phyloP scores from a whole-genome alignment of 2,797 vertebrate genomes.

The Fratercula arctica region DNA sequence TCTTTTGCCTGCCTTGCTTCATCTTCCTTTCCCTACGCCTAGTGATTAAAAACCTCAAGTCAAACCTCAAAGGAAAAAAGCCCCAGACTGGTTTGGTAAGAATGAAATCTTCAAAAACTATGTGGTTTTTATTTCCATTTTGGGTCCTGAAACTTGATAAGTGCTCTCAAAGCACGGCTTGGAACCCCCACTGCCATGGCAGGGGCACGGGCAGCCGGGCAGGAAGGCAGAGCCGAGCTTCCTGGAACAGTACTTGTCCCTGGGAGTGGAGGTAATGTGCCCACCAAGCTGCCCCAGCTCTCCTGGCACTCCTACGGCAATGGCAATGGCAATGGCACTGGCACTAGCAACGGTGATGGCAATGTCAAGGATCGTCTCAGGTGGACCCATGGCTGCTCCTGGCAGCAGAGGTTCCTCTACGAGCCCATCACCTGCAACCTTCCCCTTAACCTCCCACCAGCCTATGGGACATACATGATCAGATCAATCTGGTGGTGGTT shows the following conservation, averaged over 20 bases:
- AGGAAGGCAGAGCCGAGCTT: not conserved
- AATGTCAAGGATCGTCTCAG: accelerated
- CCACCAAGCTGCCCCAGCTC: not conserved
- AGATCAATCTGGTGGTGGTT: not conserved
- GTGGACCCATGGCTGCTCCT: not conserved
- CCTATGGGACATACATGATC: not conserved
- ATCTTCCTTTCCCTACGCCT: not conserved
- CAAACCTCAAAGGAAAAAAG: not conserved
- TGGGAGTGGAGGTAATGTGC: accelerated
- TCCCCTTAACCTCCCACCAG: not conserved
- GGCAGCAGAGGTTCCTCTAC: not conserved
- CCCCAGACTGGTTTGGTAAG: not conserved
- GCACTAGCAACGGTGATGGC: not conserved
- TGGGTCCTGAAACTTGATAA: not conserved
- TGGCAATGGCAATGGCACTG: not conserved
- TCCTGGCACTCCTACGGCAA: not conserved
- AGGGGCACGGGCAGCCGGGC: accelerated
- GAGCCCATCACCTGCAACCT: not conserved
- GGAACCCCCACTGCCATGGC: accelerated
- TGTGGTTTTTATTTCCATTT: not conserved
- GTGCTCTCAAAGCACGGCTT: not conserved
- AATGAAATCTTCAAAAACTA: not conserved
- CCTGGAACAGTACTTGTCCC: accelerated
- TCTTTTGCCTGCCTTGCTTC: not conserved
- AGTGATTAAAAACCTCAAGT: not conserved